Percentiles rank a stretch among this genome's conserved stretches.
These are phyloP conservation scores for Plecotus auritus DNA, from an alignment of 2,113 vertebrate species.

Conservation along the genomic window DNA sequence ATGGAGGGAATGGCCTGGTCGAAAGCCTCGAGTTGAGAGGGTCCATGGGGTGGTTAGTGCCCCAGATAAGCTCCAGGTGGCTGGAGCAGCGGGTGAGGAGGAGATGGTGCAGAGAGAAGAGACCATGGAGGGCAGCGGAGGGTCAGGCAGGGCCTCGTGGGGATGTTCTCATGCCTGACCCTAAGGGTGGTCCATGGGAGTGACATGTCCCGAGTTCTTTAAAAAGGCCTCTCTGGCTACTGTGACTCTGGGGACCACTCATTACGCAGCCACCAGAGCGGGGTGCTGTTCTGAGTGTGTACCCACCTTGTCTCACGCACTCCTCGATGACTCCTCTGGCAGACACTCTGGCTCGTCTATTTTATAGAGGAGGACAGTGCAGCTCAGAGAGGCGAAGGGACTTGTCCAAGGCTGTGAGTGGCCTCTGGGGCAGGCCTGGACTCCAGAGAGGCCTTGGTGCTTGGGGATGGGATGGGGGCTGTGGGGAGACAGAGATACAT, in stretches of 20 bases:
- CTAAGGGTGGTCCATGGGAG: background rate
- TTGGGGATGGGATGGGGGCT: fast-evolving
- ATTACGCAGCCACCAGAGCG: fast-evolving
- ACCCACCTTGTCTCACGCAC: fast-evolving
- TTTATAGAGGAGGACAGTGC: background rate
- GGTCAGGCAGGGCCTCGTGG: background rate
- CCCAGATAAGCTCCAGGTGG: background rate
- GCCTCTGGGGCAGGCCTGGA: background rate
- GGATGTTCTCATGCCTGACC: background rate
- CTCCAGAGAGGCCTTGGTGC: background rate
- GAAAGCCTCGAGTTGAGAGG: background rate
- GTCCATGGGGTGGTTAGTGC: fast-evolving
- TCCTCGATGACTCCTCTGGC: background rate
- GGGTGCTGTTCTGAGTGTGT: fast-evolving
- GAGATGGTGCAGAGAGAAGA: background rate
- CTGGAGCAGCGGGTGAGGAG: background rate
- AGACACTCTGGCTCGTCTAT: background rate
- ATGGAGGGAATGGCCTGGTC: background rate
- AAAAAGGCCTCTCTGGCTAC: background rate
- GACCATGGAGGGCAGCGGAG: background rate
- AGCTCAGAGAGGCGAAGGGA: background rate
- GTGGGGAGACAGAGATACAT: background rate
- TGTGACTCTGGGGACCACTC: no score
- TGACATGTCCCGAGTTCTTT: background rate
- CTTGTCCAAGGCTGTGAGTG: background rate